Conservation (phyloP, 2,888 invertebrate species). For the Miltochrista miniata region DNA sequence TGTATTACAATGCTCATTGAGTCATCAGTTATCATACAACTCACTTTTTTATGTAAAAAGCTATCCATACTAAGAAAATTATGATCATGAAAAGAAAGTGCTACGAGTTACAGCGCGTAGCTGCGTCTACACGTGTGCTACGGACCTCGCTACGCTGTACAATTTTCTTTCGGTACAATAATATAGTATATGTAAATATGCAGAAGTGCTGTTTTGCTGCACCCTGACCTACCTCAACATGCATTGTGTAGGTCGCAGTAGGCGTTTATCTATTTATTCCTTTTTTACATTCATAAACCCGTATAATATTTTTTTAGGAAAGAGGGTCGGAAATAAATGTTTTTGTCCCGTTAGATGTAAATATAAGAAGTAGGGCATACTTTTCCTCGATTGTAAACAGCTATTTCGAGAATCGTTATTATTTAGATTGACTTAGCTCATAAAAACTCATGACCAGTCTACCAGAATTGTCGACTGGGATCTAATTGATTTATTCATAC, state of each 20-base stretch:
- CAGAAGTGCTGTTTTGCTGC: constrained; percentile 6
- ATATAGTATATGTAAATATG: constrained; percentile 13
- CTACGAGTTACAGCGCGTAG: constrained; percentile 35
- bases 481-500: too few species aligned
- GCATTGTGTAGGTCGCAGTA: constrained; percentile 23
- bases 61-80: constrained; percentile 15
- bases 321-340: too few species aligned
- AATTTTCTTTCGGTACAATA: constrained; percentile 9
- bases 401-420: too few species aligned
- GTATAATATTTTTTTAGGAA: background rate
- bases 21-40: constrained; percentile 15
- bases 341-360: too few species aligned
- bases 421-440: too few species aligned
- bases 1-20: constrained; percentile 6
- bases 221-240: constrained; percentile 46
- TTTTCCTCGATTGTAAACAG: too few species aligned
- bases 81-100: constrained; percentile 33
- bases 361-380: too few species aligned
- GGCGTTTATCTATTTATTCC: background rate
- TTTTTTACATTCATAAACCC: background rate
- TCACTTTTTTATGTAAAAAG: constrained; percentile 3
- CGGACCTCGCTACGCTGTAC: constrained; percentile 18
- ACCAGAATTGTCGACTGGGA: too few species aligned
- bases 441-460: too few species aligned
- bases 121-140: constrained; percentile 26